Evolutionary conservation across 2,888 invertebrate genomes (phyloP).

Genomic region (Caenorhabditis macrosperma): DNA sequence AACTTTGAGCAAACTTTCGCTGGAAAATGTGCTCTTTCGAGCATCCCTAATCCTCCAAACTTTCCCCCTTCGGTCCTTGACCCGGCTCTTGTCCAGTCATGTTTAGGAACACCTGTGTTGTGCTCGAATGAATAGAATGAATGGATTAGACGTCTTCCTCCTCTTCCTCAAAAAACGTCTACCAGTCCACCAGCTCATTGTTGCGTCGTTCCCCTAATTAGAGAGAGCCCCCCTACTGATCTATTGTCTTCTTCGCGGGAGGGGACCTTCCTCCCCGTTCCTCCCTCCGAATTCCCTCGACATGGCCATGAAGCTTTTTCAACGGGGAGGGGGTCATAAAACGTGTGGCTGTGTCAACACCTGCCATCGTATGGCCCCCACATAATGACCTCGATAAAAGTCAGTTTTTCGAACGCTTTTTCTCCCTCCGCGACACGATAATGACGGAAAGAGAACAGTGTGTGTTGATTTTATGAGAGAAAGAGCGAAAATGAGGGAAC

Average conservation of each 20-base stretch:
- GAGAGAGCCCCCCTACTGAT: slow-evolving; percentile 6
- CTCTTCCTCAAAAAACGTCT: background rate
- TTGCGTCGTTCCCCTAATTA: slow-evolving; percentile 24
- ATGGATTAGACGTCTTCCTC: slow-evolving; percentile 33
- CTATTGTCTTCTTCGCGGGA: slow-evolving; percentile 10
- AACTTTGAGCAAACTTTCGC: too few species aligned
- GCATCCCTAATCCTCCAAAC: too few species aligned
- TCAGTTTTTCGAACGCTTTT: slow-evolving; percentile 37
- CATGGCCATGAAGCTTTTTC: background rate
- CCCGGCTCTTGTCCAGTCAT: background rate
- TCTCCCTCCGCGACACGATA: background rate
- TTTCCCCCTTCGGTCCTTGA: background rate
- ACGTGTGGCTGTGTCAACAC: slow-evolving; percentile 48
- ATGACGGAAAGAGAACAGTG: background rate
- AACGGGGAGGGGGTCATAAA: slow-evolving; percentile 21
- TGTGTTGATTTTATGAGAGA: background rate
- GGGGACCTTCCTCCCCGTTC: background rate
- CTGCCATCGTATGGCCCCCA: slow-evolving; percentile 40
- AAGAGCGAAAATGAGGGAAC: background rate
- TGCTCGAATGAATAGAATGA: slow-evolving; percentile 50
- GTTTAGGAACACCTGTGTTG: background rate
- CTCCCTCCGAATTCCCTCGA: too few species aligned
- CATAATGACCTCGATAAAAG: slow-evolving; percentile 59
- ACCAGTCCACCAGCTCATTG: slow-evolving; percentile 24
- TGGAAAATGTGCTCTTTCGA: too few species aligned